These are phyloP conservation scores for Cosmia pyralina DNA, from an alignment of 2,888 invertebrate genomes.

Conservation along the genomic window DNA sequence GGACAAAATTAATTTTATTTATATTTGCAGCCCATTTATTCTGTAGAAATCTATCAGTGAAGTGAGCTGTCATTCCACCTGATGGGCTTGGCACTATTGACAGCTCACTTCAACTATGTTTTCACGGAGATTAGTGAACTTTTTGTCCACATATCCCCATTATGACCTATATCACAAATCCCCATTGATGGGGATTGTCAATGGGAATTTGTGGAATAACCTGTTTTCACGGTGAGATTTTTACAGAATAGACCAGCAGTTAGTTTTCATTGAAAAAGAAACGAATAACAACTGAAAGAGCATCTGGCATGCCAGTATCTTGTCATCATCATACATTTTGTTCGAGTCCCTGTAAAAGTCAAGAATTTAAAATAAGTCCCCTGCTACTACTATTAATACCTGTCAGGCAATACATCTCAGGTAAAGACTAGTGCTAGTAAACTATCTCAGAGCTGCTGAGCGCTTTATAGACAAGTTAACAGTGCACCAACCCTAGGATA, in stretches of 20 bases:
- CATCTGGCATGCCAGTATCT: neutral
- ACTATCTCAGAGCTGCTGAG: slow-evolving; percentile 54
- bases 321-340: neutral
- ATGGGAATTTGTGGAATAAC: no score
- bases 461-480: slow-evolving; percentile 63
- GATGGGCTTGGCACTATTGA: no score
- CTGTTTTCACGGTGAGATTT: no score
- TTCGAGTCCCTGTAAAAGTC: neutral
- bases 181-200: no score
- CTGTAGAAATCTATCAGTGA: no score
- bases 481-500: slow-evolving; percentile 60
- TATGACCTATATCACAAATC: no score
- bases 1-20: neutral
- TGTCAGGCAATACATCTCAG: slow-evolving; percentile 25
- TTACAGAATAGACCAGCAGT: neutral
- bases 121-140: no score
- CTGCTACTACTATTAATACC: neutral
- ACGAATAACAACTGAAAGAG: neutral
- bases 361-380: neutral
- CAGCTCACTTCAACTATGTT: no score
- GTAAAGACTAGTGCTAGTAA: slow-evolving; percentile 31
- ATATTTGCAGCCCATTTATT: neutral
- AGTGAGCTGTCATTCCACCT: no score
- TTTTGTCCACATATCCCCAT: no score
- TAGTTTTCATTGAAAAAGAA: neutral